phyloP scores from a whole-genome alignment of 2,113 vertebrate species.

The Leiothrix lutea region DNA sequence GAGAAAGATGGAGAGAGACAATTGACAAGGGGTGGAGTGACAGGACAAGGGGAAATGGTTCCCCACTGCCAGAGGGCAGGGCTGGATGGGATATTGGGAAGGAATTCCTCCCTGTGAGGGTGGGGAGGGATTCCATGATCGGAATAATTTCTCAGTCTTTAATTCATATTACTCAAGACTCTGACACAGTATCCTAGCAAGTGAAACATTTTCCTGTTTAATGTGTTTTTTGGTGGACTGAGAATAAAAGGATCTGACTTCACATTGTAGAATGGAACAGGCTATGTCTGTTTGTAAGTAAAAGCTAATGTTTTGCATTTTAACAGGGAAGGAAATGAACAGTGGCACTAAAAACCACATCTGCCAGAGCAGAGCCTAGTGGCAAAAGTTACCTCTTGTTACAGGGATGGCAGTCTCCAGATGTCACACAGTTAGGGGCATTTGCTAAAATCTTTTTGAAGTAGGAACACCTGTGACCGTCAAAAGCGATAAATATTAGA shows the following conservation, averaged over 20 bases:
- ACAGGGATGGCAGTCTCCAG: conserved; percentile 40
- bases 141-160: not conserved
- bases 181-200: not conserved
- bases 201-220: not conserved
- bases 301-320: conserved; percentile 26
- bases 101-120: not conserved
- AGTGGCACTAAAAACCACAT: conserved; percentile 46
- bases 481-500: conserved; percentile 24
- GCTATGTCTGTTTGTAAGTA: not conserved
- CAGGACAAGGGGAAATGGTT: not conserved
- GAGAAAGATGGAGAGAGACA: not conserved
- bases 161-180: not conserved
- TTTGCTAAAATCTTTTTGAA: conserved; percentile 49
- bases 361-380: conserved; percentile 29
- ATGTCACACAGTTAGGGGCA: conserved; percentile 59
- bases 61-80: not conserved
- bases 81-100: not conserved
- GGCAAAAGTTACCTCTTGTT: conserved; percentile 53
- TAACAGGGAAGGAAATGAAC: conserved; percentile 25
- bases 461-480: conserved; percentile 11
- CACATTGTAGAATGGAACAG: not conserved
- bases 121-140: not conserved
- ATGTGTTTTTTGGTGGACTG: not conserved
- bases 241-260: not conserved
- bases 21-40: not conserved